phyloP scores from a whole-genome alignment of 2,888 invertebrate species.

The Ormyrus rosae region DNA sequence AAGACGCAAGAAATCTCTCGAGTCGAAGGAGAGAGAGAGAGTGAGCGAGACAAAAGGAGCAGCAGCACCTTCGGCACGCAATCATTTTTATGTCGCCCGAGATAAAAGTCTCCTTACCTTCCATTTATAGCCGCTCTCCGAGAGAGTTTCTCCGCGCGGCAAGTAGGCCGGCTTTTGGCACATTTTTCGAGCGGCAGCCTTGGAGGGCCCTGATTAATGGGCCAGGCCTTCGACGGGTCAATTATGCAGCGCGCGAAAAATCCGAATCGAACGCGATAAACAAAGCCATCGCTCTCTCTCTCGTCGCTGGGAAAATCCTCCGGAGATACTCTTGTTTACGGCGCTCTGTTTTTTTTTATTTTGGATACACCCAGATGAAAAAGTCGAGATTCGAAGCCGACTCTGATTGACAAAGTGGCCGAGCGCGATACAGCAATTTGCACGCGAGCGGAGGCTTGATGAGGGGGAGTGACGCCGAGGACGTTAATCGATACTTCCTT shows the following conservation, averaged over 20 bases:
- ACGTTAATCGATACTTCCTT: conserved; percentile 25
- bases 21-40: neutral
- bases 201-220: neutral
- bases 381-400: no score
- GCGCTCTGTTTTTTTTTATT: no score
- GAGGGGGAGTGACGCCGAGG: neutral
- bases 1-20: neutral
- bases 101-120: conserved; percentile 48
- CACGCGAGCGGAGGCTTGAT: neutral
- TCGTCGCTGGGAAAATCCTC: no score
- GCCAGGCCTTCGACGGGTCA: no score
- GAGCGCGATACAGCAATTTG: no score
- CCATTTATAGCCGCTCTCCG: conserved; percentile 28
- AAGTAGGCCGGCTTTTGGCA: neutral
- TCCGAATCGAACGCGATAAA: no score
- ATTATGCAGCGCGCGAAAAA: no score
- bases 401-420: no score
- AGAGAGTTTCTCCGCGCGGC: neutral
- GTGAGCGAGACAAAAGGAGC: conserved; percentile 12
- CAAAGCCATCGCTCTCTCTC: no score
- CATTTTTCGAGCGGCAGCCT: neutral
- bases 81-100: conserved; percentile 35
- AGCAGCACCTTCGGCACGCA: conserved; percentile 35
- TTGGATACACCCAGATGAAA: no score
- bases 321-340: no score